A percentile compares a stretch with the other conserved stretches of the same genome.
phyloP scores from a whole-genome alignment of 2,797 vertebrate genomes.

The Mionectes olivaceus region DNA sequence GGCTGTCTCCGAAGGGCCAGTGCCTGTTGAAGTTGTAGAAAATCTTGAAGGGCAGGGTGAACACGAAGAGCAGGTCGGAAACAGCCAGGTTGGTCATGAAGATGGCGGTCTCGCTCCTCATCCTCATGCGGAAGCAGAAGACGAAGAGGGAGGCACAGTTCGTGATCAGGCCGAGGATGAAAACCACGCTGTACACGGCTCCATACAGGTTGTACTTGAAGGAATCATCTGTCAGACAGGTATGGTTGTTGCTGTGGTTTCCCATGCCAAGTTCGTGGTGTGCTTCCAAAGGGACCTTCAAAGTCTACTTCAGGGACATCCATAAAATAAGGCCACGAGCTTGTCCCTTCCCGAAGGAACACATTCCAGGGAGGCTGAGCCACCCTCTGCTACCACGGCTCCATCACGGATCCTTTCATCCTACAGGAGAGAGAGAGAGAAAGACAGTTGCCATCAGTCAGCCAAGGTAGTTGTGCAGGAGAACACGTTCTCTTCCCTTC shows the following conservation, averaged over 20 bases:
- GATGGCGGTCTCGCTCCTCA: conserved; percentile 93
- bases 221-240: conserved; percentile 93
- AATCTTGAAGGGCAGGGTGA: conserved; percentile 96
- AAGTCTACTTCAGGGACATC: conserved; percentile 75
- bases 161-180: conserved; percentile 93
- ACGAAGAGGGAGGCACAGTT: conserved; percentile 97
- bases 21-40: conserved; percentile 96
- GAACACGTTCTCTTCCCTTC: background rate
- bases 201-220: conserved; percentile 98
- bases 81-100: conserved; percentile 97
- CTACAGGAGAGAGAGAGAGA: conserved; percentile 43
- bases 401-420: background rate
- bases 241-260: conserved; percentile 90
- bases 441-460: background rate
- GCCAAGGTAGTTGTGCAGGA: background rate
- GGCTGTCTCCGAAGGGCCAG: conserved; percentile 94
- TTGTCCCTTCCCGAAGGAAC: background rate
- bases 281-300: conserved; percentile 57
- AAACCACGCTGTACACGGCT: conserved; percentile 94
- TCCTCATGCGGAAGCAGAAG: conserved; percentile 95
- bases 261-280: conserved; percentile 76
- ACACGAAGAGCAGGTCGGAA: conserved; percentile 95
- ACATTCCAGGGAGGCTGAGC: background rate
- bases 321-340: conserved; percentile 63
- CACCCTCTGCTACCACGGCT: background rate